Evolutionary conservation across 2,797 vertebrate species (phyloP), one percentile per base, ranked within the genome.

Genomic region (Cirrhinus molitorella): DNA sequence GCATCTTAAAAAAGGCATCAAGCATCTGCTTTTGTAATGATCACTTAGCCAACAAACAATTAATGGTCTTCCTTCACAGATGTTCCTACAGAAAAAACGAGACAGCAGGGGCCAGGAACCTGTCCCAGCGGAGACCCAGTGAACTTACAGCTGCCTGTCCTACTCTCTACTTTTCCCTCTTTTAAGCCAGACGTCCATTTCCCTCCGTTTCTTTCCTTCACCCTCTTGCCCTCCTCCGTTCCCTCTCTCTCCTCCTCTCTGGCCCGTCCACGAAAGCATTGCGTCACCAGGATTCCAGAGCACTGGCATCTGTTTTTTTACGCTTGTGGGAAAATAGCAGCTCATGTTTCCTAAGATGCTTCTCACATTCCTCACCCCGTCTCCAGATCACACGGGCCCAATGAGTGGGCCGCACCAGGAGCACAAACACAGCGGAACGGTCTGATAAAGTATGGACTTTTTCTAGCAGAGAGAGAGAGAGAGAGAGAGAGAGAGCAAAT

Each of bases 251-350:
- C 80, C 85, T 49, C 66, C 53, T 83, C 72, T 84, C 80, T 83
- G 74, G 74, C 87, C 85, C 84, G 85, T 84, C 89, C 91, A 90
- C 91, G 86, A 90, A 91, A 81, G 90, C 90, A 87, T 94, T 94
- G 92, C 92, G 90, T 94, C 93, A 94, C 90, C 93, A 94, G 93
- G 93, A 94, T 94, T 94, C 94, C 94, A 94, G 89, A 93, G 92
- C 86, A 88, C 81, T 89, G 90, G 91, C 88, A 91, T 92, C 91
- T 93, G 91, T 93, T 95, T 95, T 96, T 94, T 94, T 94, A 95
- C 93, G 94, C 95, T 95, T 96, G 95, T 97, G 97, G 97, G 97
- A 98, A 98, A 98, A 96, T 95, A 96, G 92, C 95, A 94, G 94
- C 93, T 95, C 94, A 93, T 94, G 94, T 96, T 96, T 97, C 95